These are phyloP conservation scores for Petrolisthes manimaculis DNA, from an alignment of 2,888 invertebrate species.

Conservation along the genomic window DNA sequence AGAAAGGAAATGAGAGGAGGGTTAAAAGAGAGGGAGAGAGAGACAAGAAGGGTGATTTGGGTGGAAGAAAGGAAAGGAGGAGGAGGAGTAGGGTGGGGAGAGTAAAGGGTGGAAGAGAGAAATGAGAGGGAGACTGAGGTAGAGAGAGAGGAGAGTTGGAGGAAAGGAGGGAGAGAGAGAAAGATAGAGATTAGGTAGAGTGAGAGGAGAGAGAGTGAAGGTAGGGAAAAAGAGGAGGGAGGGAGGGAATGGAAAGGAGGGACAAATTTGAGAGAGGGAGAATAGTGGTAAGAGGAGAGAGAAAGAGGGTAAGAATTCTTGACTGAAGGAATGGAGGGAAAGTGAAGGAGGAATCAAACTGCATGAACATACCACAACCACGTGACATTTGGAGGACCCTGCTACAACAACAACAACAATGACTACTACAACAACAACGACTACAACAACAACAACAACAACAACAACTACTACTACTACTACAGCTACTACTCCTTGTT, in stretches of 20 bases:
- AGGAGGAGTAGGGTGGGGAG: background rate
- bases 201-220: background rate
- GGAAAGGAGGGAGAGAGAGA: background rate
- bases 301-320: background rate
- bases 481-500: no score
- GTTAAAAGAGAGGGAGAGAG: background rate
- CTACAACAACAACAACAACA: no score
- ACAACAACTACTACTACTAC: no score
- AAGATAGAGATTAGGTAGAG: background rate
- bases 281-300: background rate
- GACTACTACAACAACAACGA: no score
- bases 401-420: no score
- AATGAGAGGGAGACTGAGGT: background rate
- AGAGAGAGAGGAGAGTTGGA: background rate
- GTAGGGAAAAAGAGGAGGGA: background rate
- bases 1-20: background rate
- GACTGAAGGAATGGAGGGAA: background rate
- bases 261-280: background rate
- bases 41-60: background rate
- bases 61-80: background rate
- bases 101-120: background rate
- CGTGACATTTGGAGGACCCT: no score
- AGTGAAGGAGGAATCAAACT: background rate
- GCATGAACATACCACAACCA: background rate
- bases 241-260: background rate